Base-by-base conservation (phyloP, 2,888 invertebrate genomes). In the Sicus ferrugineus region DNA sequence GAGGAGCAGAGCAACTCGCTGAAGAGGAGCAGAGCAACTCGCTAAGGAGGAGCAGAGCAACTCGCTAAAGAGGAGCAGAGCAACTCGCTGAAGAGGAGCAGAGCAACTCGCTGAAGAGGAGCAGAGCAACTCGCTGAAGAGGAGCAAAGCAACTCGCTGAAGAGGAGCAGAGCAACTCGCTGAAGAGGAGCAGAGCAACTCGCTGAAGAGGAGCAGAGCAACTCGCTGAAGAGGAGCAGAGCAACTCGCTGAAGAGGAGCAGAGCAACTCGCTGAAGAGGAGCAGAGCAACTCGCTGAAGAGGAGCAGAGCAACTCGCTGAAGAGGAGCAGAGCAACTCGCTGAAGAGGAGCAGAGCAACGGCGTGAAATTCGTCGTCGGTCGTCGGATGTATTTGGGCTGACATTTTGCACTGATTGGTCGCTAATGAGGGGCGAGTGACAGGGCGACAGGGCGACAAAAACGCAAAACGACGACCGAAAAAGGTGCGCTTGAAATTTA, bases 361-460 rank as follows among this genome's bases (percentile, higher is more conserved):
- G 58, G 46, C 66, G 58, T 66, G 21, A 54, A 66, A 66, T 56
- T 66, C 30, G 56, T 34, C 21, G 21, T 23, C 11, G 19, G 28
- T 23, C 46, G 26, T 46, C 19, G 42, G 21, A 23, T 67, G 58
- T 46, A 59, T 59, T 67, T 67, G 67, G 67, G 1, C 58, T 67
- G 59, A 67, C 59, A 67, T 58, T 67, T 59, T 38, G 42, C 19
- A 26, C 48, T 7, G 34, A 3, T 59, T 31, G 42, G 67, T 59
- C 67, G 31, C 23, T 59, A 67, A 59, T 59, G 59, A 58, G 31
- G n/a, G 26, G n/a, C 21, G 14, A 46, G 19, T 11, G 46, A 9
- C 46, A 46, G 4, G 3, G 19, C n/a, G n/a, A n/a, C n/a, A 42
- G 42, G 42, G 42, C 42, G n/a, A 16, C 42, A 42, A 42, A 42